Percentiles rank a stretch among this genome's conserved stretches.
Conservation (phyloP, 2,888 invertebrate species). For the Steinernema scapterisci region DNA sequence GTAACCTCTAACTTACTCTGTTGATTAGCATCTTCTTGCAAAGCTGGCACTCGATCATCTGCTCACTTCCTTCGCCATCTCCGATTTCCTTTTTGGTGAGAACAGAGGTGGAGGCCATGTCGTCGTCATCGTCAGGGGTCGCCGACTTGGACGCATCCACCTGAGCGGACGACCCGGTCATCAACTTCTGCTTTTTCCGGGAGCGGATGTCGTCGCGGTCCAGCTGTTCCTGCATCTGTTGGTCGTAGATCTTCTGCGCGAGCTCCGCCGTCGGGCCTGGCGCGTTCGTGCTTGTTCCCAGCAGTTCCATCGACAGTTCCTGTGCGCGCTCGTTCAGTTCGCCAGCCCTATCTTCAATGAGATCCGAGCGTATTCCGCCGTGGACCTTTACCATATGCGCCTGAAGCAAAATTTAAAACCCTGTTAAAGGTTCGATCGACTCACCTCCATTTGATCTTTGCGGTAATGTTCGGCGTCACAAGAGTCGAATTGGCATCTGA, state of each 20-base stretch:
- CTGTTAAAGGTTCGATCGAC: not conserved
- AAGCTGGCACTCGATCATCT: slow-evolving; percentile 56
- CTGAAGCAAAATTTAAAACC: not conserved
- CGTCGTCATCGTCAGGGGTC: slow-evolving; percentile 1
- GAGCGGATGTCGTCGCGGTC: slow-evolving; percentile 6
- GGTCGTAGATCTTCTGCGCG: slow-evolving; percentile 18
- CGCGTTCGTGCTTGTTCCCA: slow-evolving; percentile 62
- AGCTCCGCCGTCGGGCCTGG: slow-evolving; percentile 64
- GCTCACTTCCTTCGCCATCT: slow-evolving; percentile 41
- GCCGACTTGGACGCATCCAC: not conserved
- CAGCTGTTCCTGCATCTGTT: slow-evolving; percentile 16
- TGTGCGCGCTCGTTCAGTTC: slow-evolving; percentile 48
- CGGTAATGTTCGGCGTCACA: slow-evolving; percentile 65
- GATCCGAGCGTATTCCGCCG: slow-evolving; percentile 63
- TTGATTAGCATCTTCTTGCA: slow-evolving; percentile 64
- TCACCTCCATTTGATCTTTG: slow-evolving; percentile 66
- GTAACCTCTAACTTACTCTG: slow-evolving; percentile 46
- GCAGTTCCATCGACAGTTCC: slow-evolving; percentile 65
- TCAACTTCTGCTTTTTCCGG: slow-evolving; percentile 18
- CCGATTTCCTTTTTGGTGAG: not conserved
- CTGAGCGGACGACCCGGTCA: not conserved
- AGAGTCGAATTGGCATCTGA: slow-evolving; percentile 61
- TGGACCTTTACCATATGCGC: slow-evolving; percentile 64
- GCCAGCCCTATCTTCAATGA: slow-evolving; percentile 65
- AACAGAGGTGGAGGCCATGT: slow-evolving; percentile 2